phyloP scores from a whole-genome alignment of 2,888 invertebrate genomes.

The Zygogramma bicolorata region DNA sequence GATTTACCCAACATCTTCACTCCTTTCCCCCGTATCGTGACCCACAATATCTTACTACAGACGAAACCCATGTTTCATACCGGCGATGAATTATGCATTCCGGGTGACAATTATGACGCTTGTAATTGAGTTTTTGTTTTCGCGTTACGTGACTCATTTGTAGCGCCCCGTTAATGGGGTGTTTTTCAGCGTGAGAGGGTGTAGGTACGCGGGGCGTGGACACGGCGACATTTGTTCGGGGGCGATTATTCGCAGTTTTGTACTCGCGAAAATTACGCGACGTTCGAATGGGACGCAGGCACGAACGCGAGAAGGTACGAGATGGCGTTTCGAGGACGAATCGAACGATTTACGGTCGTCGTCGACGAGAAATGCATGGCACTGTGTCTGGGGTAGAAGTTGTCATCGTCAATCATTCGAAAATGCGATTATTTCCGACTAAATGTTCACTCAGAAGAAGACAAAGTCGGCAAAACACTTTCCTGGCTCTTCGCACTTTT shows the following conservation, averaged over 20 bases:
- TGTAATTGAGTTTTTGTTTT: slow-evolving; percentile 17
- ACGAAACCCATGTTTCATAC: background rate
- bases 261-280: background rate
- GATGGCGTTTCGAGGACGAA: background rate
- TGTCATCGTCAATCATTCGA: no score
- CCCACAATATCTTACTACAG: background rate
- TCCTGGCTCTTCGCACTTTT: no score
- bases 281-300: background rate
- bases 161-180: slow-evolving; percentile 11
- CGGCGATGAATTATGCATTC: background rate
- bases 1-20: background rate
- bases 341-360: background rate
- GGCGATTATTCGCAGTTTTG: slow-evolving; percentile 17
- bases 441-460: no score
- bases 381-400: no score
- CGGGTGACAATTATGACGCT: slow-evolving; percentile 12
- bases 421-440: no score
- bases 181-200: slow-evolving; percentile 10
- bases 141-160: slow-evolving; percentile 17
- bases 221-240: background rate
- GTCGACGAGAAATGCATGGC: no score
- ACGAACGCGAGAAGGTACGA: background rate
- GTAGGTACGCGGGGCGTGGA: slow-evolving; percentile 1
- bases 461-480: no score
- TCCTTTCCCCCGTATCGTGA: background rate